Percentiles rank a stretch among this genome's conserved stretches.
Conservation (phyloP, 2,888 invertebrate species). For the Cheilosia vernalis region DNA sequence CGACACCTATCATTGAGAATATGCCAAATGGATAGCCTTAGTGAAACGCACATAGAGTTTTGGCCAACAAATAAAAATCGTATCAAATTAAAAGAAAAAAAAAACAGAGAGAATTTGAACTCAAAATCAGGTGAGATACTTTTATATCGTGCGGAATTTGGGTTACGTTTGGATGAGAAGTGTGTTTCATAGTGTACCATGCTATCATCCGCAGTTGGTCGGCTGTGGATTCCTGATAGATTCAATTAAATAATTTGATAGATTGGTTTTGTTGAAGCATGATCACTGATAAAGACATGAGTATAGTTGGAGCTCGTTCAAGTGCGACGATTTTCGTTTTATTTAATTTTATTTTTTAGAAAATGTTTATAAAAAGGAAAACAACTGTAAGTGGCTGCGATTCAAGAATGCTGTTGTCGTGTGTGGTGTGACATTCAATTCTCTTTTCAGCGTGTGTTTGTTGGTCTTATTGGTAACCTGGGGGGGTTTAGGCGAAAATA, state of each 20-base stretch:
- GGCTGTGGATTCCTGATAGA: constrained; percentile 42
- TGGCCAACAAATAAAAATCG: constrained; percentile 36
- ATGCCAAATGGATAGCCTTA: constrained; percentile 70
- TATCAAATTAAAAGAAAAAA: constrained; percentile 11
- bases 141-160: constrained; percentile 52
- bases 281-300: constrained; percentile 26
- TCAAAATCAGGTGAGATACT: constrained; percentile 66
- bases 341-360: not conserved
- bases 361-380: constrained; percentile 14
- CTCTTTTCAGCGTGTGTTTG: constrained; percentile 16
- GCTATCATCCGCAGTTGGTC: constrained; percentile 35
- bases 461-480: constrained; percentile 20
- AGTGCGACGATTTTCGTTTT: constrained; percentile 12
- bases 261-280: constrained; percentile 26
- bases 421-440: constrained; percentile 69
- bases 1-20: constrained; percentile 62
- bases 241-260: constrained; percentile 42
- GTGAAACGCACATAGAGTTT: constrained; percentile 30
- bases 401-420: constrained; percentile 72
- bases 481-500: constrained; percentile 38
- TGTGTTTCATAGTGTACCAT: constrained; percentile 23
- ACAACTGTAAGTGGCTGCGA: constrained; percentile 51
- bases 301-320: constrained; percentile 27
- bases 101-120: not conserved
- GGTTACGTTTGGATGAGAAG: constrained; percentile 34